A percentile compares a stretch with the other conserved stretches of the same genome.
Evolutionary conservation across 2,888 invertebrate species (phyloP).

Genomic region (Phengaris alcon): DNA sequence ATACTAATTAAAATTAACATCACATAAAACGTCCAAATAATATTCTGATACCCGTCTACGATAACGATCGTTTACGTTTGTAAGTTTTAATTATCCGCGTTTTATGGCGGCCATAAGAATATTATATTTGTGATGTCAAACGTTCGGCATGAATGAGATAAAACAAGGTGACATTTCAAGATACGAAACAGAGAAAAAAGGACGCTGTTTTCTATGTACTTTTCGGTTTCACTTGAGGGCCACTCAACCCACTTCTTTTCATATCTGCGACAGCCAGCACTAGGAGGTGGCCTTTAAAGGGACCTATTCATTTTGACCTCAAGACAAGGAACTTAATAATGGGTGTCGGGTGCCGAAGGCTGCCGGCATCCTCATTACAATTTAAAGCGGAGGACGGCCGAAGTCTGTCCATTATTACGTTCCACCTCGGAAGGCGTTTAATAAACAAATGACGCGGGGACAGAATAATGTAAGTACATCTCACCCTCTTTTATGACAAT

Average conservation of each 20-base stretch:
- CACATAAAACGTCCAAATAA: not conserved
- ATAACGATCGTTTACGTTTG: conserved; percentile 4
- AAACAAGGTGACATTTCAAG: conserved; percentile 37
- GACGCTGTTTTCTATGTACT: conserved; percentile 40
- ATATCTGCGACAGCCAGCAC: conserved; percentile 70
- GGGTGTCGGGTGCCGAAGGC: conserved; percentile 58
- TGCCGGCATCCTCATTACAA: conserved; percentile 73
- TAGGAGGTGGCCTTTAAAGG: conserved; percentile 62
- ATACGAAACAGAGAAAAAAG: conserved; percentile 37
- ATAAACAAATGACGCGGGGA: conserved; percentile 76
- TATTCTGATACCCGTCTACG: not conserved
- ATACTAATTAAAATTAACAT: not conserved
- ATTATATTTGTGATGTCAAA: conserved; percentile 26
- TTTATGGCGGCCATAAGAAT: conserved; percentile 9
- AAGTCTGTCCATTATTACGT: conserved; percentile 76
- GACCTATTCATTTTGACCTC: conserved; percentile 75
- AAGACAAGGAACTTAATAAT: conserved; percentile 72
- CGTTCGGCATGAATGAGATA: conserved; percentile 30
- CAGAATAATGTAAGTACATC: conserved; percentile 58
- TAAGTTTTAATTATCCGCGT: conserved; percentile 9
- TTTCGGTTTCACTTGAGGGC: conserved; percentile 47
- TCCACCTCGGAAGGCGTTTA: conserved; percentile 75
- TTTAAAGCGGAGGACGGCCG: conserved; percentile 74
- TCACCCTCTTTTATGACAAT: conserved; percentile 49
- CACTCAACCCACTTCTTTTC: conserved; percentile 67